Base-by-base conservation (phyloP, 2,888 invertebrate genomes). In the Strigamia transsilvanica region DNA sequence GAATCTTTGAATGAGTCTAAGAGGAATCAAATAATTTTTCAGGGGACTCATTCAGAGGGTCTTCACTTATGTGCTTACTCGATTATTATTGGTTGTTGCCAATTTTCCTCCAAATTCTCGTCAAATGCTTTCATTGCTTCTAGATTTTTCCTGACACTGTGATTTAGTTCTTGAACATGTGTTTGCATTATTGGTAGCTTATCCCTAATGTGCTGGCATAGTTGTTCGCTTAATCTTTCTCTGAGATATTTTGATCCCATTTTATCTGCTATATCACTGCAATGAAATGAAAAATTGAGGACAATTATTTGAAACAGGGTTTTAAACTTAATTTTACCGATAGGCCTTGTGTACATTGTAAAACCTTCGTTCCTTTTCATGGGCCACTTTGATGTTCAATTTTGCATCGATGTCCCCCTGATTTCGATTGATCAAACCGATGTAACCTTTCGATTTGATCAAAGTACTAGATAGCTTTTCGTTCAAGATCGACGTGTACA, bases 221-320 rank as follows among this genome's bases (percentile, higher is more conserved):
- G 61, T 32, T 81, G 81, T 18, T 81, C 23, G 18, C 61, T 81
- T 32, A 81, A 38, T 21, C 56, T 42, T 81, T 81, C 34, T 61
- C 61, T 61, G 15, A 81, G 34, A 81, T 81, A 81, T 81, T 66
- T 81, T 3, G 66, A 34, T 15, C 81, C 81, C 81, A 81, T 81
- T 61, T 21, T n/a, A 27, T 32, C 38, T 7, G 34, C 66, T 32
- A 81, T 66, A 34, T 81, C 61, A 10, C 81, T 81, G 42, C 7
- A 41, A 38, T 41, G 15, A 32, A 13, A 79, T 4, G 32, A 80
- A 21, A 51, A 80, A 42, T n/a, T 3, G 13, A 46, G 51, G 0
- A 80, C 23, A 51, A 21, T 80, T 42, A 41, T n/a, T 18, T 2
- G 18, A 42, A 42, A 80, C 1, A 27, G 27, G 27, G 3, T 27